Evolutionary conservation across 2,113 vertebrate species (phyloP).

Genomic region (Psilopsiagon aymara): DNA sequence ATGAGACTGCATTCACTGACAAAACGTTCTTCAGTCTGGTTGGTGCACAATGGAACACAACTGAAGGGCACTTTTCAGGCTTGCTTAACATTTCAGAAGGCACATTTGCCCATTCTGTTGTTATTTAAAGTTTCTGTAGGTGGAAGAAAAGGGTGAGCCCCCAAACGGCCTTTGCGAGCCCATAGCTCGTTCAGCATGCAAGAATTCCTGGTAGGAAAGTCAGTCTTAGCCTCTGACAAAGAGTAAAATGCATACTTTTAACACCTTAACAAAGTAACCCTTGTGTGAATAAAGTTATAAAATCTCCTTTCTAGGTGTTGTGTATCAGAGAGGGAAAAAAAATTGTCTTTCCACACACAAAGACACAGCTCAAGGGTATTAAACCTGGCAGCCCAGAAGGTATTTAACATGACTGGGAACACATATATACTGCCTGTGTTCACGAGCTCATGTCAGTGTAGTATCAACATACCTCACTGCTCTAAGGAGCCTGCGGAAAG

Average conservation of each 20-base stretch:
- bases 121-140: not conserved
- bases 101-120: not conserved
- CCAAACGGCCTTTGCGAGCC: not conserved
- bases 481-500: fast-evolving
- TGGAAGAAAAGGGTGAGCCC: not conserved
- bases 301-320: not conserved
- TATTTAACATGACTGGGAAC: not conserved
- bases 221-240: not conserved
- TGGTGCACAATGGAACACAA: not conserved
- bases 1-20: conserved; percentile 3
- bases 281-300: not conserved
- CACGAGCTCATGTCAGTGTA: fast-evolving
- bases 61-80: not conserved
- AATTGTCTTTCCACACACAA: not conserved
- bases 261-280: not conserved
- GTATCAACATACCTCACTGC: not conserved
- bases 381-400: not conserved
- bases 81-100: not conserved
- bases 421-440: fast-evolving
- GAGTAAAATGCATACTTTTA: not conserved
- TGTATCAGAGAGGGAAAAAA: not conserved
- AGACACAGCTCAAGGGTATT: not conserved
- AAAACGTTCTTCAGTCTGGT: not conserved
- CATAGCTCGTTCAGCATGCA: fast-evolving
- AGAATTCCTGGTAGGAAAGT: not conserved